A percentile compares a stretch with the other conserved stretches of the same genome.
Evolutionary conservation across 2,797 vertebrate genomes (phyloP).

Genomic region (Triplophysa bombifrons): DNA sequence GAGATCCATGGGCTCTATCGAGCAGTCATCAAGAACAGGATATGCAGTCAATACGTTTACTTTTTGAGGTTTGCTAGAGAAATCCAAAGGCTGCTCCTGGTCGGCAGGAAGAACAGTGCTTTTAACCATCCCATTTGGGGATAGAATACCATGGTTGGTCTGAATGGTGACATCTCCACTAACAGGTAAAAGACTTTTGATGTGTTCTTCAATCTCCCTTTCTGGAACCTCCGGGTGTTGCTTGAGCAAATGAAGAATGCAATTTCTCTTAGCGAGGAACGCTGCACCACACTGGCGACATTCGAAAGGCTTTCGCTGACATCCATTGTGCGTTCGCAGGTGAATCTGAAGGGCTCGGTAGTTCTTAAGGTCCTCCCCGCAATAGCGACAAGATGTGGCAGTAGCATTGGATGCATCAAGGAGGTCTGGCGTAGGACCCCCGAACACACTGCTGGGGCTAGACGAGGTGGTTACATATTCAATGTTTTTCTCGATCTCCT

Average conservation of each 20-base stretch:
- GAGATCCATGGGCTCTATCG: constrained; percentile 86
- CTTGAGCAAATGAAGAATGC: constrained; percentile 94
- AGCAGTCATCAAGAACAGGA: constrained; percentile 70
- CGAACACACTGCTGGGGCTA: constrained; percentile 60
- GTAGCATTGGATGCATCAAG: constrained; percentile 76
- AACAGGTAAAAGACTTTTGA: constrained; percentile 77
- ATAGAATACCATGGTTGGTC: constrained; percentile 64
- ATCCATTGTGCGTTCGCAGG: constrained; percentile 90
- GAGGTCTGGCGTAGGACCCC: constrained; percentile 76
- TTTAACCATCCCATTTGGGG: constrained; percentile 80
- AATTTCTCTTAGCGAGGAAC: constrained; percentile 93
- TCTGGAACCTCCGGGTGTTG: constrained; percentile 94
- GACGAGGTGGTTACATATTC: constrained; percentile 87
- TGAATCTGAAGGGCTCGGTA: constrained; percentile 93
- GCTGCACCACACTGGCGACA: constrained; percentile 90
- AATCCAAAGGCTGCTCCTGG: constrained; percentile 83
- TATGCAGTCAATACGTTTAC: constrained; percentile 64
- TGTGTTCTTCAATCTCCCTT: constrained; percentile 89
- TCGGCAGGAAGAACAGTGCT: constrained; percentile 67
- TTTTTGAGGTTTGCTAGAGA: constrained; percentile 81
- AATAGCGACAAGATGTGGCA: constrained; percentile 87
- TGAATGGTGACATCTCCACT: constrained; percentile 56
- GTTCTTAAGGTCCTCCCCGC: constrained; percentile 88
- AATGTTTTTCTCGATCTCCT: constrained; percentile 97
- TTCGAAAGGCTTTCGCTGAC: constrained; percentile 91